Percentiles rank a stretch among this genome's conserved stretches.
phyloP scores from a whole-genome alignment of 2,888 invertebrate species.

The Andrena camellia region DNA sequence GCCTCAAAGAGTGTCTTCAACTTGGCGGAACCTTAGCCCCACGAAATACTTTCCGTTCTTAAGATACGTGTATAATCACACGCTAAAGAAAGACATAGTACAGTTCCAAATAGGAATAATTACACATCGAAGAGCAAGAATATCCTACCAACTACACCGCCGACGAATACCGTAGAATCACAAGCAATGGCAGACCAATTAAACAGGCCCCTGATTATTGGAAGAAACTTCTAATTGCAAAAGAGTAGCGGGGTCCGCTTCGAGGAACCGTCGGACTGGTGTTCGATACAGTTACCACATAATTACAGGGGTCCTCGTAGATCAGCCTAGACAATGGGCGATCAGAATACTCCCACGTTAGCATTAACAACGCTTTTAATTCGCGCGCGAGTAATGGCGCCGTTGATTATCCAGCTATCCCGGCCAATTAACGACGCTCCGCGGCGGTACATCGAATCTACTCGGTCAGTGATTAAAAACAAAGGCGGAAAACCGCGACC shows the following conservation, averaged over 20 bases:
- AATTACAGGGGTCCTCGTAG: constrained; percentile 50
- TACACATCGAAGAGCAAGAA: neutral
- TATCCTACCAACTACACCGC: neutral
- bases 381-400: constrained; percentile 66
- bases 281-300: constrained; percentile 61
- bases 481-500: constrained; percentile 58
- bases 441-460: constrained; percentile 55
- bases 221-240: constrained; percentile 11
- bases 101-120: too few species aligned
- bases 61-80: neutral
- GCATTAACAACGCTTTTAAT: constrained; percentile 71
- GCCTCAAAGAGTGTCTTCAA: neutral
- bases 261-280: constrained; percentile 8
- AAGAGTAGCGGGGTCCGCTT: constrained; percentile 2
- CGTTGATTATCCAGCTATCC: constrained; percentile 66
- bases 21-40: neutral
- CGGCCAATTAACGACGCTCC: constrained; percentile 69
- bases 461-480: constrained; percentile 63
- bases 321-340: constrained; percentile 62
- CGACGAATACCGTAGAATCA: neutral
- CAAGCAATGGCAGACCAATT: constrained; percentile 3
- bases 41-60: neutral
- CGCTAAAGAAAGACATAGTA: neutral
- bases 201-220: constrained; percentile 8
- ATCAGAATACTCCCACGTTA: constrained; percentile 71